These are phyloP conservation scores for Mormyrus lacerda DNA, from an alignment of 2,113 vertebrate species.

Conservation along the genomic window DNA sequence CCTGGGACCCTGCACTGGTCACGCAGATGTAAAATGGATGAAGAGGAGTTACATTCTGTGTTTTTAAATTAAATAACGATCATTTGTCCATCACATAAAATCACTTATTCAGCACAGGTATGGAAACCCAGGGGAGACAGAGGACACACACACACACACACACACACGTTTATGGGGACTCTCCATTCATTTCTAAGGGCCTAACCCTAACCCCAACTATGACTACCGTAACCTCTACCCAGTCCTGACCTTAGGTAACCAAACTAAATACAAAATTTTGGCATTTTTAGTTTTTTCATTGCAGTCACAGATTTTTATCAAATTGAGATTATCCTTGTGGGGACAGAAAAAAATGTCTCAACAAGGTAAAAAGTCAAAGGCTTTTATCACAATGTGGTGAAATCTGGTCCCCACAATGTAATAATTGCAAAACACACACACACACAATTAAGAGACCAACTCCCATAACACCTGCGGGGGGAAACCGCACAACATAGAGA, in stretches of 20 bases:
- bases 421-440: neutral
- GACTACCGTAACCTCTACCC: neutral
- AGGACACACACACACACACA: neutral
- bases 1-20: neutral
- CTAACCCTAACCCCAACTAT: neutral
- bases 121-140: neutral
- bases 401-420: neutral
- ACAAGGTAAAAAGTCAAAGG: neutral
- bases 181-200: neutral
- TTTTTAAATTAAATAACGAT: neutral
- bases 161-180: too few species aligned
- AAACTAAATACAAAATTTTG: neutral
- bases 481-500: neutral
- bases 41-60: neutral
- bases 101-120: neutral
- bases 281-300: neutral
- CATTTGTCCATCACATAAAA: neutral
- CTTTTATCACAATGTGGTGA: neutral
- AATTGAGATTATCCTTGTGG: neutral
- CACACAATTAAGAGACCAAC: neutral
- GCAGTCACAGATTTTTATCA: neutral
- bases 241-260: neutral
- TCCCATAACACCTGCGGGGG: neutral
- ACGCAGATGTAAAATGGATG: neutral
- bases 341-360: neutral